Conservation (phyloP, 2,113 vertebrate genomes). For the Chaetodon trifascialis region DNA sequence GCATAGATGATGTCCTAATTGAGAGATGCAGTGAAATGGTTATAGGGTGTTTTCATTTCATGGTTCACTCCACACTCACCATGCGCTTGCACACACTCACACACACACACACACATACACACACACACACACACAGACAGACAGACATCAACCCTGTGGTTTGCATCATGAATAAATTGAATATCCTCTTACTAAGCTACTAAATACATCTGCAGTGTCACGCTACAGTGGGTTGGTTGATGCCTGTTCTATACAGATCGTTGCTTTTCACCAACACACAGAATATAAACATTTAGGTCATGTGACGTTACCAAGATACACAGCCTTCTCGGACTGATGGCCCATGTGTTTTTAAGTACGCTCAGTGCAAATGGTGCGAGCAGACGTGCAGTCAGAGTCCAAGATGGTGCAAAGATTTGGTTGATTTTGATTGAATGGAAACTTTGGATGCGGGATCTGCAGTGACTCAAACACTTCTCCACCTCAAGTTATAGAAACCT, state of each 20-base stretch:
- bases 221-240: constrained; percentile 46
- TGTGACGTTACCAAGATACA: constrained; percentile 25
- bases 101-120: not conserved
- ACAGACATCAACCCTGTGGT: constrained; percentile 63
- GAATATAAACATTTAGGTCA: constrained; percentile 54
- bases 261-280: constrained; percentile 41
- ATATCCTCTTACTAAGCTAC: constrained; percentile 74
- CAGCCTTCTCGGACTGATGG: not conserved
- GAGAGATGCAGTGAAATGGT: constrained; percentile 78
- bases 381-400: not conserved
- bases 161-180: constrained; percentile 82
- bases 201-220: constrained; percentile 73
- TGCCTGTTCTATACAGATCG: constrained; percentile 45
- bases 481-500: not conserved
- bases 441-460: not conserved
- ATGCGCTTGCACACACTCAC: constrained; percentile 47
- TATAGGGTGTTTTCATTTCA: constrained; percentile 81
- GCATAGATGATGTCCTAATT: constrained; percentile 78
- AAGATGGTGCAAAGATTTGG: not conserved
- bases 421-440: not conserved
- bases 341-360: constrained; percentile 9
- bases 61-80: constrained; percentile 74
- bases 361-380: not conserved
- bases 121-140: constrained; percentile 36
- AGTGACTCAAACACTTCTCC: not conserved